Conservation (phyloP, 2,113 vertebrate species). For the Nothobranchius kuhntae region DNA sequence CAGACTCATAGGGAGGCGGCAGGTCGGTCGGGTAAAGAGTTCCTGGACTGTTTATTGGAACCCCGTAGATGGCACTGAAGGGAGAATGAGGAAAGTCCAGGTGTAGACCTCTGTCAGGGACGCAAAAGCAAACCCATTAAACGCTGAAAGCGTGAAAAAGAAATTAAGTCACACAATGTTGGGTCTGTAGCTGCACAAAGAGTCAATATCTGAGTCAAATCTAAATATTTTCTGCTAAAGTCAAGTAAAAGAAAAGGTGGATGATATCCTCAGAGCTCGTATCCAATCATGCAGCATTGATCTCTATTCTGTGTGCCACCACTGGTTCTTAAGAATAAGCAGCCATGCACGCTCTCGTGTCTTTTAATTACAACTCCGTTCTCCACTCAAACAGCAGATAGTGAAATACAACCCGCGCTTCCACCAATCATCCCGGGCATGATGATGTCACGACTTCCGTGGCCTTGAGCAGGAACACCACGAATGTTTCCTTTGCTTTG, state of each 20-base stretch:
- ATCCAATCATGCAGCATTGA: neutral
- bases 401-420: constrained; percentile 67
- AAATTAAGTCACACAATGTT: neutral
- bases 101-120: constrained; percentile 84
- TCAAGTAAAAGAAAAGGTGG: neutral
- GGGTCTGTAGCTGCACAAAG: neutral
- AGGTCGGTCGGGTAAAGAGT: constrained; percentile 91
- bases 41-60: constrained; percentile 91
- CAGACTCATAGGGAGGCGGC: constrained; percentile 94
- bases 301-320: constrained; percentile 11
- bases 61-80: constrained; percentile 89
- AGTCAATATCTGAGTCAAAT: constrained; percentile 14
- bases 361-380: constrained; percentile 72
- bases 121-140: constrained; percentile 17
- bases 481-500: constrained; percentile 65
- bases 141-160: neutral
- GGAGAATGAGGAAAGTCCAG: constrained; percentile 90
- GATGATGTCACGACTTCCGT: constrained; percentile 72
- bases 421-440: constrained; percentile 62
- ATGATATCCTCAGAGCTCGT: constrained; percentile 10
- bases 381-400: constrained; percentile 49
- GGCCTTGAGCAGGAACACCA: constrained; percentile 49
- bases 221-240: constrained; percentile 9
- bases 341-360: constrained; percentile 53
- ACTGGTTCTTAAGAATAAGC: constrained; percentile 54